phyloP scores from a whole-genome alignment of 1,140 invertebrate genomes.

The Leptestheria dahalacensis region DNA sequence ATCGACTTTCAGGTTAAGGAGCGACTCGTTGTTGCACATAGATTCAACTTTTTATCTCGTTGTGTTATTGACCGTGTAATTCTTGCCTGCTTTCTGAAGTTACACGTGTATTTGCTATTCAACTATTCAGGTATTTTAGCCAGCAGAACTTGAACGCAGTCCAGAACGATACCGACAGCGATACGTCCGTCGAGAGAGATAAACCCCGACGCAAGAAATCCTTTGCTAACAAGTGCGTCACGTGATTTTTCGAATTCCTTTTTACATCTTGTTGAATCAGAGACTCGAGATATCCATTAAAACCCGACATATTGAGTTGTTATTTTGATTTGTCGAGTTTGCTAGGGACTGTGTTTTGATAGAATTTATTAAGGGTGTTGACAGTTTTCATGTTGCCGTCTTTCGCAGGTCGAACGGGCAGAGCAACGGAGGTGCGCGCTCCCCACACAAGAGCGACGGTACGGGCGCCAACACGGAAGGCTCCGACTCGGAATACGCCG shows the following conservation, averaged over 20 bases:
- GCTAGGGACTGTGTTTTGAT: no score
- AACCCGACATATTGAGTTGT: no score
- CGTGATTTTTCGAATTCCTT: no score
- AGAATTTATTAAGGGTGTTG: no score
- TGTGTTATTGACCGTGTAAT: no score
- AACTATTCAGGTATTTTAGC: slow-evolving; percentile 3
- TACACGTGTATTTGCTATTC: neutral
- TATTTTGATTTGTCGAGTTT: no score
- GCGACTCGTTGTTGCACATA: no score
- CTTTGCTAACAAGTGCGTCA: neutral
- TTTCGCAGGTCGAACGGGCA: neutral
- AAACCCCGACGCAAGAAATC: slow-evolving; percentile 4
- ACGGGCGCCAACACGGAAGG: neutral
- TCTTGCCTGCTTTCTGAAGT: no score
- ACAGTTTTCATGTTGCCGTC: no score
- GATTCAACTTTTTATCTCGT: no score
- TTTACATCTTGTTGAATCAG: no score
- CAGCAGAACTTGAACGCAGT: slow-evolving; percentile 4
- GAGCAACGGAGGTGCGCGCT: neutral
- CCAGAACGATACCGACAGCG: neutral
- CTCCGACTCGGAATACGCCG: neutral
- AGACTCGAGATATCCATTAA: no score
- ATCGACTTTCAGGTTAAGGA: neutral
- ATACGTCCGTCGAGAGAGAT: neutral
- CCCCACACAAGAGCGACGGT: neutral